phyloP scores from a whole-genome alignment of 1,140 invertebrate species.

The Hypsibius dujardini region DNA sequence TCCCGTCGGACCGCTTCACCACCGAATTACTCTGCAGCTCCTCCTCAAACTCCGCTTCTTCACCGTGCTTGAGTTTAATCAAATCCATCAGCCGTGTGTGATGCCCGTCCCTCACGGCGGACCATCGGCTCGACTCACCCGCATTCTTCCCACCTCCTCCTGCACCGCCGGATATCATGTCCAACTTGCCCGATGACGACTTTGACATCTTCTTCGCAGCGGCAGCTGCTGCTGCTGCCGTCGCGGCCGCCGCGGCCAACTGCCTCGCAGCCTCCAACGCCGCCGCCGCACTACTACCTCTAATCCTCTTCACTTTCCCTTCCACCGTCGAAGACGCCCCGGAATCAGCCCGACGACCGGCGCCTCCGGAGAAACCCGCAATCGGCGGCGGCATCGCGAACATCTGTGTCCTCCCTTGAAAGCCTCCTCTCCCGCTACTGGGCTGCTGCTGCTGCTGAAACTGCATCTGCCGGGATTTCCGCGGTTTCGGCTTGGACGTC shows the following conservation, averaged over 20 bases:
- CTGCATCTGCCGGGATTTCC: background rate
- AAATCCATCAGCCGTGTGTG: constrained; percentile 12
- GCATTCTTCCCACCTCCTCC: background rate
- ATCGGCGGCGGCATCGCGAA: background rate
- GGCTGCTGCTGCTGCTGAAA: background rate
- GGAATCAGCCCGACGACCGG: too few species aligned
- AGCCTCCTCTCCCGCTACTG: too few species aligned
- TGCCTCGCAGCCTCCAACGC: too few species aligned
- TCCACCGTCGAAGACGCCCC: too few species aligned
- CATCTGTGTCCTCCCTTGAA: background rate
- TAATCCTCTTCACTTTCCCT: too few species aligned
- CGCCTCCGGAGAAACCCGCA: background rate
- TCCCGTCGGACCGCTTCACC: background rate
- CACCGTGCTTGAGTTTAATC: constrained; percentile 10
- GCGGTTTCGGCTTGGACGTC: background rate
- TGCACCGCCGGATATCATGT: background rate
- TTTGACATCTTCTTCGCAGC: background rate
- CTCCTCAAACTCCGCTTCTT: constrained; percentile 9
- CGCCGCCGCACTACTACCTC: too few species aligned
- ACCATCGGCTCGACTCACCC: background rate
- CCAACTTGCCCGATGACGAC: background rate
- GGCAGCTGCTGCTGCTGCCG: background rate
- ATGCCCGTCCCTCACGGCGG: background rate
- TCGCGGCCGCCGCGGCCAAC: too few species aligned
- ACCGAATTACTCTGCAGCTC: background rate